Base-by-base conservation (phyloP, 2,888 invertebrate genomes). In the Pandemis heparana region DNA sequence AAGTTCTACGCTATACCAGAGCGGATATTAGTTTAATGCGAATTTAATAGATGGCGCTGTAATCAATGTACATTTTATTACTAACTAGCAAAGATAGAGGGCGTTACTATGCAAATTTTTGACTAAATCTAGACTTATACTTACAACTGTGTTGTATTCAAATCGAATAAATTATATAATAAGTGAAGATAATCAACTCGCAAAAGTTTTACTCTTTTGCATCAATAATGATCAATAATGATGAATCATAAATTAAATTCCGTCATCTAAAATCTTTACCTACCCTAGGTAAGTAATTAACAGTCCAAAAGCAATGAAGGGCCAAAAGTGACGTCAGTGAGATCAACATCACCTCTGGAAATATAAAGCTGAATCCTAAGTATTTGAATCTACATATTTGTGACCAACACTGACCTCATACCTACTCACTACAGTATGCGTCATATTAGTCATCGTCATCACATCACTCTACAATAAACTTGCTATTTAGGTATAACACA, bases 261-360 rank as follows among this genome's bases (percentile, higher is more conserved):
- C 9, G 60, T 60, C 60, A 60, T 39, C 60, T 60, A 32, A 8
- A 39, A 60, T 60, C 38, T 60, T 18, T 43, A 63, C 53, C 3
- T 53, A 53, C 1, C 1, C 2, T 23, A 23, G 5, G 46, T 6
- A 46, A 10, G 53, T 53, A 48, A n/a, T 6, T 48, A 39, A 39
- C 12, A 32, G 32, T 64, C 41, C 5, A 39, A 41, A 41, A n/a
- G 48, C 16, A 56, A 41, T 41, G 62, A 56, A 65, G 59, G 62
- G 53, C n/a, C 32, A 16, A 43, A 16, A 23, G 39, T 74, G 70
- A 65, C 60, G 69, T 59, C 51, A 64, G 18, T 12, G 6, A 18
- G 32, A 43, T 70, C 74, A 70, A 9, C 48, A 18, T 74, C 74
- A 74, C 60, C 51, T 60, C 74, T 70, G 38, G 41, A 70, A 74